Evolutionary conservation across 2,113 vertebrate species (phyloP).

Genomic region (Meriones unguiculatus): DNA sequence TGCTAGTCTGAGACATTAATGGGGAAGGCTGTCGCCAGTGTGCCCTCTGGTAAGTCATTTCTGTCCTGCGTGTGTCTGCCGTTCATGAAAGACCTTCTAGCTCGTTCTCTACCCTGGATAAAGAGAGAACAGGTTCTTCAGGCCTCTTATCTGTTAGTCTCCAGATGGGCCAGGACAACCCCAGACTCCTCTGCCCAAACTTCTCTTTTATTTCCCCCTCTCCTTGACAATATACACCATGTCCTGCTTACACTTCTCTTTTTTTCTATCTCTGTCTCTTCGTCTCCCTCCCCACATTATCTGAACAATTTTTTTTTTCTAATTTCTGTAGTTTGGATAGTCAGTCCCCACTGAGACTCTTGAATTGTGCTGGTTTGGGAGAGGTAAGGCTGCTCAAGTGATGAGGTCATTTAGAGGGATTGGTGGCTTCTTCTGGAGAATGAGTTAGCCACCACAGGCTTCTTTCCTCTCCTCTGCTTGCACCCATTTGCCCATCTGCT

Average conservation of each 20-base stretch:
- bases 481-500: not conserved
- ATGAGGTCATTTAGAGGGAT: not conserved
- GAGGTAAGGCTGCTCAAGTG: not conserved
- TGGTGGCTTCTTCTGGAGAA: not conserved
- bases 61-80: not conserved
- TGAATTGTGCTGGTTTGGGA: not conserved
- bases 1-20: not conserved
- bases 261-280: not conserved
- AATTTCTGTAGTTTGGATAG: not conserved
- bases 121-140: not conserved
- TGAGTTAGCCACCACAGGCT: not conserved
- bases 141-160: not conserved
- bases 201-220: not conserved
- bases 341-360: not conserved
- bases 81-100: not conserved
- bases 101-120: not conserved
- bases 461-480: not conserved
- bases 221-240: not conserved
- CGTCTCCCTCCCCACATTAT: not conserved
- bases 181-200: not conserved
- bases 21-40: not conserved
- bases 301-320: not conserved
- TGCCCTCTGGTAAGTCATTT: not conserved
- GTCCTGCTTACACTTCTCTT: not conserved
- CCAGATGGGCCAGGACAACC: too few relatives aligned